Evolutionary conservation across 2,113 vertebrate genomes (phyloP).

Genomic region (Sakesphorus luctuosus): DNA sequence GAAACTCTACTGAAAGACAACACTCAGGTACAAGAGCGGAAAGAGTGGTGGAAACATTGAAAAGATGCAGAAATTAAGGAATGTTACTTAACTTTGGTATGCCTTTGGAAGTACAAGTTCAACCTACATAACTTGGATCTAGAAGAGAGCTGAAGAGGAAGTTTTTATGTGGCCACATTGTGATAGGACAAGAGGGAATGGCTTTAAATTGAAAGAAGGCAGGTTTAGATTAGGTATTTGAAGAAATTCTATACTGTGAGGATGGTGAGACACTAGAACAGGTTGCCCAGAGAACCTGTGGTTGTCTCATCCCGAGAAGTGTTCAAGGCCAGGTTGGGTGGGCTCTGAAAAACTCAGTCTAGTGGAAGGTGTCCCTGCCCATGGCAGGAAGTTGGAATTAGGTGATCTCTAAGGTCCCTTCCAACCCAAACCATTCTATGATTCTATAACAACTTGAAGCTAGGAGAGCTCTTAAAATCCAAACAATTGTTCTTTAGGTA

Average conservation of each 20-base stretch:
- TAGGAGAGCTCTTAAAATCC: background rate
- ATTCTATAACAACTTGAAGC: background rate
- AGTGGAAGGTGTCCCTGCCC: background rate
- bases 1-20: background rate
- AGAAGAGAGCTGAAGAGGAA: background rate
- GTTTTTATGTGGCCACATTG: background rate
- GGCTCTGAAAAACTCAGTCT: background rate
- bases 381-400: rapidly evolving
- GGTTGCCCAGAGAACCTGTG: background rate
- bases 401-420: background rate
- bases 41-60: background rate
- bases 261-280: background rate
- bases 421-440: background rate
- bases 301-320: background rate
- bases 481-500: background rate
- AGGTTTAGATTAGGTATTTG: background rate
- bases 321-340: background rate
- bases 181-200: background rate
- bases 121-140: background rate
- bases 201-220: background rate
- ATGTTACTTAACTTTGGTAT: background rate
- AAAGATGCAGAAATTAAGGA: background rate
- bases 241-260: background rate
- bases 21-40: background rate
- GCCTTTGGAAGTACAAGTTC: background rate